Evolutionary conservation across 1,140 invertebrate species (phyloP), one percentile per base, ranked within the genome.

Genomic region (Andrena cerasifolii): DNA sequence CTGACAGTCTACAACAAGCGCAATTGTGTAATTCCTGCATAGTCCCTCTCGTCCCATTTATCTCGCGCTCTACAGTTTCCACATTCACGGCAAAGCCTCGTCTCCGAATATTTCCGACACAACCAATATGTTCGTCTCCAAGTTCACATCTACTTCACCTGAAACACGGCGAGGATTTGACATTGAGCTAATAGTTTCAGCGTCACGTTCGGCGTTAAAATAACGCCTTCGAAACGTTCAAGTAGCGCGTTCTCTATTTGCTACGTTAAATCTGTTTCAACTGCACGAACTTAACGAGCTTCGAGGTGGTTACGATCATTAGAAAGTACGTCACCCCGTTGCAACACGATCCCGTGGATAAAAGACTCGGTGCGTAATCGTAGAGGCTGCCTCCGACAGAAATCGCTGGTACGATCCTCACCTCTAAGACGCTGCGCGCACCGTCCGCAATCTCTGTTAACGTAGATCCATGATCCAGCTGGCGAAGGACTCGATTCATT

Each of bases 1-100:
- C 51, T 45, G 68, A 43, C 16, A 51, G 45, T 18, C 24, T 26
- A 16, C 53, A 43, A 51, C 51, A 28, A 3, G 40, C 66, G 28
- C 47, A 47, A 59, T 78, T 84, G 70, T 62, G 51, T 75, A 84
- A 83, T 51, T 70, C 53, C n/a, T n/a, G n/a, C n/a, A 33, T 54
- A 7, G 40, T 70, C 58, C 56, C 24, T 14, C 18, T 40, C 56
- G 51, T 53, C 18, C 1, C 12, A 2, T 21, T 59, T 59, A 21
- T 28, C 58, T 21, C 18, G n/a, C 24, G 18, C 5, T n/a, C 21
- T n/a, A n/a, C 67, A 43, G 43, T 16, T 56, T 14, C 14, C 4
- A 7, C 18, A 33, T 40, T 33, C 33, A 3, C 10, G 36, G 36
- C 10, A 10, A 40, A 40, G 10, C 36, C 10, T 40, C 36, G 4